Percentiles rank a stretch among this genome's conserved stretches.
Evolutionary conservation across 1,140 invertebrate species (phyloP).

Genomic region (Temnothorax nylanderi): DNA sequence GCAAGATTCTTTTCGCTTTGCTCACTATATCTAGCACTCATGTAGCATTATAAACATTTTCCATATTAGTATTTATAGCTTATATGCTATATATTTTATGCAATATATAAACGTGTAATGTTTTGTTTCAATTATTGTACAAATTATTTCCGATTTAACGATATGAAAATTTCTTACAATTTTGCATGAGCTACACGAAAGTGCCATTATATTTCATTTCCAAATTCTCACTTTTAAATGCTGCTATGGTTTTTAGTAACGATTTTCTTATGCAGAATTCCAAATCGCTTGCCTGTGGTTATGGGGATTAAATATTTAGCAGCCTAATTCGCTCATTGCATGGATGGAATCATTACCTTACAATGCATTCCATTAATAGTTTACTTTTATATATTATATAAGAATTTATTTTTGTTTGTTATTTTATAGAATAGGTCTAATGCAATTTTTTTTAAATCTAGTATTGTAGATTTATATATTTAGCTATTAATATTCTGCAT

Average conservation of each 20-base stretch:
- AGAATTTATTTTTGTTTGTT: not conserved
- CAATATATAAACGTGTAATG: constrained; percentile 1
- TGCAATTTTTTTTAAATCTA: not conserved
- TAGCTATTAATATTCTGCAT: constrained; percentile 14
- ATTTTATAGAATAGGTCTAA: constrained; percentile 33
- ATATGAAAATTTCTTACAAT: constrained; percentile 15
- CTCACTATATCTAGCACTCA: constrained; percentile 25
- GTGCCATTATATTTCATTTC: constrained; percentile 71
- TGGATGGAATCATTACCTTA: constrained; percentile 59
- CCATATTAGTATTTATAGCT: constrained; percentile 29
- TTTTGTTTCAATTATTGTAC: constrained; percentile 20
- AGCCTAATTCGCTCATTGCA: constrained; percentile 79
- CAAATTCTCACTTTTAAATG: constrained; percentile 63
- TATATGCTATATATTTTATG: constrained; percentile 53
- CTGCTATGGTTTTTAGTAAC: constrained; percentile 37
- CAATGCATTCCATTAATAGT: not conserved
- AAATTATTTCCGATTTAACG: constrained; percentile 36
- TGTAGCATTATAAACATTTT: constrained; percentile 19
- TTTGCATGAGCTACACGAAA: constrained; percentile 63
- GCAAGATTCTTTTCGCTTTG: constrained; percentile 56
- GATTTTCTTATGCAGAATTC: constrained; percentile 49
- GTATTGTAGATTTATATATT: not conserved
- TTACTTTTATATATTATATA: not conserved
- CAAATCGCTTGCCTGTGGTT: constrained; percentile 74
- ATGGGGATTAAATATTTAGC: constrained; percentile 75